Evolutionary conservation across 2,797 vertebrate genomes (phyloP), one percentile per base, ranked within the genome.

Genomic region (Squalus acanthias): DNA sequence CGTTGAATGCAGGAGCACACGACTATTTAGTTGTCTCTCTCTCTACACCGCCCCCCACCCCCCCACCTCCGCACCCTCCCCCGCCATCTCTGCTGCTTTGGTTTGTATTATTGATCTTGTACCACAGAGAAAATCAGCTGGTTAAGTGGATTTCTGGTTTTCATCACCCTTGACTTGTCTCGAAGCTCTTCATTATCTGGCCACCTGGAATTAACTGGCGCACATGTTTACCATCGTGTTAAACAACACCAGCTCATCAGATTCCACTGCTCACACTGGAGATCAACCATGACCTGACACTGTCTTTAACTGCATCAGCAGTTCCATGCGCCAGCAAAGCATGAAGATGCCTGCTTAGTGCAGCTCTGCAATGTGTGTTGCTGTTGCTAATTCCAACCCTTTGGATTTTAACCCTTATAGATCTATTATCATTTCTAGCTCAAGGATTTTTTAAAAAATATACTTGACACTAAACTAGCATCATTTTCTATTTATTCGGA

Each of bases 101-200:
- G 91, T 67, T 93, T 39, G 60, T 22, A 22, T 93, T 67, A 93
- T 93, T 93, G 33, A 39, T 69, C 91, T 46, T 69, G 63, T 20
- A 39, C n/a, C 65, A 67, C 10, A 76, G 33, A 60, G 94, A 74
- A 95, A 39, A 72, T n/a, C 50, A 74, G 29, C 70, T 95, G 94
- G 69, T 76, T 57, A 95, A 33, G 70, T 60, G 13, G 17, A 74
- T 76, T 72, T 95, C 70, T 76, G 94, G 46, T 72, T 95, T 76
- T 95, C 50, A 76, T 95, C 70, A 95, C 70, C 53, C 70, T 74
- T 95, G 94, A 53, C 94, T 74, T 95, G 50, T 95, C 50, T 60
- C 0, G 94, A 95, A 74, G 70, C 70, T 33, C 29, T 76, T 74
- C 94, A 95, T 76, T 95, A 95, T 95, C 26, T 76, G 94, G 70